phyloP scores from a whole-genome alignment of 2,797 vertebrate species.

The Rhadinocentrus ornatus region DNA sequence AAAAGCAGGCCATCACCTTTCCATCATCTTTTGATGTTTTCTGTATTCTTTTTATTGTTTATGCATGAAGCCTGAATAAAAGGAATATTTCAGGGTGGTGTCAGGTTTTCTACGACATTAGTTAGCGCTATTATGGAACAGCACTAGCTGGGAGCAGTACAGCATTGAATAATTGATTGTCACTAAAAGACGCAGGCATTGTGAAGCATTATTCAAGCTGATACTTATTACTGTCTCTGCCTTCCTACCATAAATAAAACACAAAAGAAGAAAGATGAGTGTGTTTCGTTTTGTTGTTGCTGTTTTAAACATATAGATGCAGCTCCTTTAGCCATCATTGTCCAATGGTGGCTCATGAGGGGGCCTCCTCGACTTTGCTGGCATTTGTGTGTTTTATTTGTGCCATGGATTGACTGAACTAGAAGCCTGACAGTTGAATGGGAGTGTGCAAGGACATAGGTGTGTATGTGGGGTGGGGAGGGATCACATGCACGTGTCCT shows the following conservation, averaged over 20 bases:
- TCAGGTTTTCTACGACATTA: constrained; percentile 68
- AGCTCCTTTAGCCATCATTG: constrained; percentile 11
- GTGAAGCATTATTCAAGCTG: constrained; percentile 74
- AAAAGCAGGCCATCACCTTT: constrained; percentile 37
- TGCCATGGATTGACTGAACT: background rate
- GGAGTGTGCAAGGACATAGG: no score
- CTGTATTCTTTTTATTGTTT: constrained; percentile 49
- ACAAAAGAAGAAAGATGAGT: constrained; percentile 2
- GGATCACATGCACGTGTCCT: no score
- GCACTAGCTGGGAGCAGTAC: constrained; percentile 63
- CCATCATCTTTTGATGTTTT: constrained; percentile 36
- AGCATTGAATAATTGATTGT: constrained; percentile 77
- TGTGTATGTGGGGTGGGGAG: no score
- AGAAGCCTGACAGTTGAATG: background rate
- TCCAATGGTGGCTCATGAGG: constrained; percentile 1
- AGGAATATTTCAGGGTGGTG: constrained; percentile 55
- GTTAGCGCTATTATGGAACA: constrained; percentile 69
- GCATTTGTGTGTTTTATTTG: background rate
- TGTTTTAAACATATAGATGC: constrained; percentile 17
- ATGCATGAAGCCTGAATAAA: constrained; percentile 63
- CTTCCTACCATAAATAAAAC: constrained; percentile 55
- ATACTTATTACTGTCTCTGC: constrained; percentile 61
- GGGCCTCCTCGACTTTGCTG: background rate
- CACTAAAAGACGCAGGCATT: constrained; percentile 62
- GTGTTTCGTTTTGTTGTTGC: constrained; percentile 42